A percentile compares a stretch with the other conserved stretches of the same genome.
Conservation (phyloP, 2,797 vertebrate genomes). For the Ctenochaetus hawaiiensis region DNA sequence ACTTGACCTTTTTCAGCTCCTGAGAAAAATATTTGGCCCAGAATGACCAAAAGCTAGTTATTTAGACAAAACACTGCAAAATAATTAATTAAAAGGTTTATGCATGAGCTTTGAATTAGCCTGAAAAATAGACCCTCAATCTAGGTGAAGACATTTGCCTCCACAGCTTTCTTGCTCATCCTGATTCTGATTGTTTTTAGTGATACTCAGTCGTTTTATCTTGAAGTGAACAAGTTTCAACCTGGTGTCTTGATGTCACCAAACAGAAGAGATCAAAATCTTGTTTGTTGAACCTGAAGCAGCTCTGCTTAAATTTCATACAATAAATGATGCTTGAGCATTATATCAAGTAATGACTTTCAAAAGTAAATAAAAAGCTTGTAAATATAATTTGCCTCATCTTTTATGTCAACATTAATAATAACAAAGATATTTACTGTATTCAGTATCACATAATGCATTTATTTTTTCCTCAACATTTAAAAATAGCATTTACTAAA, state of each 20-base stretch:
- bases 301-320: neutral
- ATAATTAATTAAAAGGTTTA: neutral
- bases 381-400: neutral
- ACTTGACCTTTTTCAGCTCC: neutral
- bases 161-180: neutral
- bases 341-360: neutral
- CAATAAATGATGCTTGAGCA: neutral
- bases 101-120: neutral
- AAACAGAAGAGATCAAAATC: neutral
- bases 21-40: neutral
- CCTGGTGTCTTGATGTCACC: neutral
- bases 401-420: neutral
- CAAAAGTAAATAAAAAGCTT: neutral
- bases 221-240: neutral
- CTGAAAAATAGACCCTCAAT: neutral
- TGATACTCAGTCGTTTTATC: neutral
- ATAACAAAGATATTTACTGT: constrained; percentile 15
- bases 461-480: constrained; percentile 80
- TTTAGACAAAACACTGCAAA: too few relatives aligned
- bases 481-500: constrained; percentile 84
- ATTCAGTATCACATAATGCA: constrained; percentile 65
- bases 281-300: neutral
- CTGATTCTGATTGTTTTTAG: too few relatives aligned
- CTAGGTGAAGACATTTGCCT: neutral
- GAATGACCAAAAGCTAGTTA: too few relatives aligned